Base-by-base conservation (phyloP, 2,113 vertebrate species). In the Onychostoma macrolepis region DNA sequence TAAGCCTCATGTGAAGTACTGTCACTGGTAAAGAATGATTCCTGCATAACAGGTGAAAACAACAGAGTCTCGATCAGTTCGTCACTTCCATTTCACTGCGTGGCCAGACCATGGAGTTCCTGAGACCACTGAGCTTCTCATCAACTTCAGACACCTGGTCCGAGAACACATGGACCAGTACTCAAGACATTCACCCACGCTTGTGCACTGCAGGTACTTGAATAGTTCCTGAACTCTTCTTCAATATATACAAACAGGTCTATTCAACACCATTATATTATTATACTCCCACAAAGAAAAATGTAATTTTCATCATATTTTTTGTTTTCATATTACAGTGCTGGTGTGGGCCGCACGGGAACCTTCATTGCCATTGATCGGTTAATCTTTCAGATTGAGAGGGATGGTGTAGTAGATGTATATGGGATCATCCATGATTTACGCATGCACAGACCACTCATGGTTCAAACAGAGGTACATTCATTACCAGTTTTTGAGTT, bases 21-120 rank as follows among this genome's bases (percentile, higher is more conserved):
- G 53, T 65, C 85, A 88, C 79, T 86, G 77, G 88, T 15, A n/a
- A n/a, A n/a, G n/a, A n/a, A n/a, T n/a, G 5, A 85, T 56, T 21
- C 82, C 87, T 6, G 77, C 80, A n/a, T 83, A 77, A 72, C 91
- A 99, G 97, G 89, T 92, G 36, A 93, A 94, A 88, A 94, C 91
- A 1, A 71, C 91, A 0, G 95, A 96, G 89, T 95, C 93, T 26
- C 97, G 96, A 79, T 92, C 92, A 0, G 93, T 99, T 78, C 94
- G 96, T 13, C 98, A 98, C 89, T 98, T 99, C 92, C 98, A 99
- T 90, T 99, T 99, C 92, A 97, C 97, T 21, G 97, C 97, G 84
- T 99, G 98, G 98, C 98, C 98, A 0, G 98, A 99, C 91, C 97
- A 98, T 0, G 98, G 97, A 0, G 98, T 98, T 85, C 98, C 98